Conservation (phyloP, 2,888 invertebrate species). For the Trichogramma evanescens region DNA sequence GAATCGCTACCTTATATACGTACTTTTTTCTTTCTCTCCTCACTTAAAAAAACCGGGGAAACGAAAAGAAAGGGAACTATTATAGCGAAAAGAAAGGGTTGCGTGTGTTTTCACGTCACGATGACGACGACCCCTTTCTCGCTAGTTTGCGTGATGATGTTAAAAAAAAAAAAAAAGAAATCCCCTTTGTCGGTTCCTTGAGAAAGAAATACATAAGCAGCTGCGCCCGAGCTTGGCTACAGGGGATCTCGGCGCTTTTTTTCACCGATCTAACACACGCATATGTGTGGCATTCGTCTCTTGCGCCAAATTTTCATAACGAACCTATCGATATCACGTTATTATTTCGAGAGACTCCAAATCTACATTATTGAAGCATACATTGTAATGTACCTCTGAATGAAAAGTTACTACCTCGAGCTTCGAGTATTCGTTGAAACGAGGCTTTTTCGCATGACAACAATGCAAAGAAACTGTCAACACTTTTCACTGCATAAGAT, state of each 20-base stretch:
- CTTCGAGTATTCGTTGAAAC: background rate
- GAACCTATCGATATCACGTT: conserved; percentile 21
- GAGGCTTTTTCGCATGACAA: background rate
- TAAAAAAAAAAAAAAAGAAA: background rate
- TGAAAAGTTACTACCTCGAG: background rate
- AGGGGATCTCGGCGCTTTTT: background rate
- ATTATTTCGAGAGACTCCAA: background rate
- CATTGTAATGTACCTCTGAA: background rate
- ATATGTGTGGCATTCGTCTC: conserved; percentile 9
- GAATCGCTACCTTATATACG: background rate
- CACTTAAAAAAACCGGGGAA: background rate
- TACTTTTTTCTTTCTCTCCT: conserved; percentile 1
- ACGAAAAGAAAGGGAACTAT: background rate
- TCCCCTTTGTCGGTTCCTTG: conserved; percentile 7
- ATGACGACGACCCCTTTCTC: conserved; percentile 5
- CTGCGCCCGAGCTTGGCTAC: conserved; percentile 12
- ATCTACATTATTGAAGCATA: background rate
- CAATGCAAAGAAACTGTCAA: background rate
- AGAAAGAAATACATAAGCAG: conserved; percentile 8
- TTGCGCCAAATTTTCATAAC: conserved; percentile 20
- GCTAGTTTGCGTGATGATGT: background rate
- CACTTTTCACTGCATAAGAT: background rate
- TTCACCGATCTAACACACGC: too few species aligned
- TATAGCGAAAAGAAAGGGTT: conserved; percentile 12
- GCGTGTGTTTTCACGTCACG: background rate